phyloP scores from a whole-genome alignment of 2,797 vertebrate species.

The Perodicticus potto region DNA sequence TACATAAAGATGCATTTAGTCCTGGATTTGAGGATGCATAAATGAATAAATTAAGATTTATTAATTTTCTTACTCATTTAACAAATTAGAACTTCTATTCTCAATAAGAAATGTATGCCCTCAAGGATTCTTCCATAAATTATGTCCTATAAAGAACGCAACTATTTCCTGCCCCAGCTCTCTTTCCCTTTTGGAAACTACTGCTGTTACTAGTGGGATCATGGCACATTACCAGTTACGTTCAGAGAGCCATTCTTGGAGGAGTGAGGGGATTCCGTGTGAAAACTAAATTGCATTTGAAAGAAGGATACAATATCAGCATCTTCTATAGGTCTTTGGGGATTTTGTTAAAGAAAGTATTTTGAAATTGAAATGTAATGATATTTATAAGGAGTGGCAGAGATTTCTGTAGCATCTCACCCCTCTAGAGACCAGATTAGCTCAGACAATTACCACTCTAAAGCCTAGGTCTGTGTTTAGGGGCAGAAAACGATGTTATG shows the following conservation, averaged over 20 bases:
- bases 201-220: too few relatives aligned
- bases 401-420: not conserved
- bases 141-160: not conserved
- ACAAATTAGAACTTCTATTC: not conserved
- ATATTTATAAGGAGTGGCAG: not conserved
- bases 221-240: not conserved
- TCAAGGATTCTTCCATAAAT: not conserved
- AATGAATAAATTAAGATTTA: not conserved
- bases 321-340: not conserved
- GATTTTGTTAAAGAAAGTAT: constrained; percentile 3
- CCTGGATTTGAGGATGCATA: not conserved
- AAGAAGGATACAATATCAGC: not conserved
- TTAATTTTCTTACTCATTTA: not conserved
- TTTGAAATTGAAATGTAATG: constrained; percentile 31
- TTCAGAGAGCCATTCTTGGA: not conserved
- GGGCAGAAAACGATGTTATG: not conserved
- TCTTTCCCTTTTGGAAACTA: not conserved
- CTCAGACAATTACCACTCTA: not conserved
- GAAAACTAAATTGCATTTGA: constrained; percentile 9
- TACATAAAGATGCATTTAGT: not conserved
- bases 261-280: not conserved
- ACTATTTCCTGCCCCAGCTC: not conserved
- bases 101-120: not conserved
- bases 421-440: not conserved
- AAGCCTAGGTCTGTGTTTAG: not conserved